Evolutionary conservation across 2,888 invertebrate species (phyloP), one percentile per base, ranked within the genome.

Genomic region (Caenorhabditis imperialis): DNA sequence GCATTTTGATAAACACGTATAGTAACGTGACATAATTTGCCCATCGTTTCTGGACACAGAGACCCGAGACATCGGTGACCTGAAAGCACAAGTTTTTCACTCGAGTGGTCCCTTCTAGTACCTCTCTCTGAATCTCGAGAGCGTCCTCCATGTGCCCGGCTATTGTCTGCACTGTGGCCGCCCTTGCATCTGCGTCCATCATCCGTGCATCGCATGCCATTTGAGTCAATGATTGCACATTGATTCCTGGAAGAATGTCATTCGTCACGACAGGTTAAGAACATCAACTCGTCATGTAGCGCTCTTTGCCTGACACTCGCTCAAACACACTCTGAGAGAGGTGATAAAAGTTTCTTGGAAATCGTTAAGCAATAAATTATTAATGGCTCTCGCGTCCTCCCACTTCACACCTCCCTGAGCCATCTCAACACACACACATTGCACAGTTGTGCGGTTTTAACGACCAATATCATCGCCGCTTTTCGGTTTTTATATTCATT

Each of bases 191-290:
- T 6, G 84, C 81, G 73, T 88, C 88, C 88, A 88, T 88, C 88
- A 88, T 88, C 10, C 88, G 79, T 12, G 88, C 88, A 75, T 90
- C 87, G 77, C 88, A 88, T 18, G 88, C 88, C 88, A 88, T 88
- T 79, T 88, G 89, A 25, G 89, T 87, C 60, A 88, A 81, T 47
- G 85, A 84, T 77, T 88, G 89, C 62, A 91, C 89, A 85, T 91
- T 90, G 82, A 90, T 88, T 37, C 88, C 88, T 90, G 58, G 10
- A 84, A 73, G 30, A 23, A 44, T 65, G 63, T 65, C 65, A 65
- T 7, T 25, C 37, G 67, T 57, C 67, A 67, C 50, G 51, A 16
- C 42, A 45, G 45, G 25, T 14, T 35, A 5, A 22, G 35, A 20
- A 57, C 48, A 38, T 18, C 16, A 37, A 47, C 10, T 25, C 57